Conservation (phyloP, 2,888 invertebrate genomes). For the Gastrophysa polygoni region DNA sequence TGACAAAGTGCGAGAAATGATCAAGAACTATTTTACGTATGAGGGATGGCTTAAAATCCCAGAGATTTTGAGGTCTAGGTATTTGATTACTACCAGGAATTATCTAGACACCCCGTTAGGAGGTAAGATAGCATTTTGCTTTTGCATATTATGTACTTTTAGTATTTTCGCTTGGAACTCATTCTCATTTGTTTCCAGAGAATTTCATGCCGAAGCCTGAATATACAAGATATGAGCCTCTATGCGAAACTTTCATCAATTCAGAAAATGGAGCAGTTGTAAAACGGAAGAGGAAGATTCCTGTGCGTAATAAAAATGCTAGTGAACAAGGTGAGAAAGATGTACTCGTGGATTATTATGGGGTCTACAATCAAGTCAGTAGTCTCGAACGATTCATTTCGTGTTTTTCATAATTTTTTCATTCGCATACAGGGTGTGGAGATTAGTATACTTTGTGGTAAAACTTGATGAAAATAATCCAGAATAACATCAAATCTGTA, state of each 20-base stretch:
- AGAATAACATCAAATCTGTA: too few relatives aligned
- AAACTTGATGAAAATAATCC: too few relatives aligned
- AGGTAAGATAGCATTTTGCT: too few relatives aligned
- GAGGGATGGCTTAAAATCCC: neutral
- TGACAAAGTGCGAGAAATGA: neutral
- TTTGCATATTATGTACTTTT: too few relatives aligned
- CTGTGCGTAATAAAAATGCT: neutral
- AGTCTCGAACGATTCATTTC: too few relatives aligned
- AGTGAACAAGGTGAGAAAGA: neutral
- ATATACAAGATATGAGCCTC: neutral
- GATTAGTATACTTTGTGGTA: too few relatives aligned
- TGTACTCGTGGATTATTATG: too few relatives aligned
- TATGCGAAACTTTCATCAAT: neutral
- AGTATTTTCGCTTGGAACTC: neutral
- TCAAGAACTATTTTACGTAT: slow-evolving; percentile 1
- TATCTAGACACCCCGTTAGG: neutral
- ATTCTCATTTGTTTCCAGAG: neutral
- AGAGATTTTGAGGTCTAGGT: neutral
- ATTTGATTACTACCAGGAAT: slow-evolving; percentile 8
- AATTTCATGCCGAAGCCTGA: neutral
- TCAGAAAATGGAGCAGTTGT: neutral
- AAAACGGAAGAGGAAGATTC: neutral
- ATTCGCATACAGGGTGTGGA: too few relatives aligned
- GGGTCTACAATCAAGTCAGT: too few relatives aligned
- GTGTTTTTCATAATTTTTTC: too few relatives aligned